Base-by-base conservation (phyloP, 1,140 invertebrate species). In the Diachasmimorpha longicaudata region DNA sequence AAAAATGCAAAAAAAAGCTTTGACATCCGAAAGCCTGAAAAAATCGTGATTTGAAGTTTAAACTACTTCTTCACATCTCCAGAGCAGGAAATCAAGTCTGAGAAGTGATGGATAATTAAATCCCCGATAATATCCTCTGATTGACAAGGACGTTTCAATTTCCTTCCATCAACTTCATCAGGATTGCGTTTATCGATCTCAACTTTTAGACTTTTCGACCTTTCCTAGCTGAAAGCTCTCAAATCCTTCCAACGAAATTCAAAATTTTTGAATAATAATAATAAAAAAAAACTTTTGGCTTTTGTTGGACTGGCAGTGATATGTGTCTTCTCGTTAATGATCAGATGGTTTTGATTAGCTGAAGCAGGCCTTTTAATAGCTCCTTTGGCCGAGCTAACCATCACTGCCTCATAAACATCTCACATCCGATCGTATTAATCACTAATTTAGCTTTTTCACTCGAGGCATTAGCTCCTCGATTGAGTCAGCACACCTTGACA, bases 121-220 rank as follows among this genome's bases (percentile, higher is more conserved):
- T 75, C 52, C 0, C 19, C 11, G 2, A 82, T 77, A 10, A 85
- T 6, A 5, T 79, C 39, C 4, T 78, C 75, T 6, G 72, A 70
- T 36, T 78, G 81, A 52, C 83, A 84, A 8, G 83, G 83, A 11
- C 84, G 19, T 5, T 21, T 44, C 0, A 82, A 58, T 19, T 44
- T 76, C 9, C 69, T 36, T 36, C 31, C 31, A 46, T 19, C 31
- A 23, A 25, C 25, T 11, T 55, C 36, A 55, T 14, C 44, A 42
- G 19, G 9, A 70, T 55, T 52, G 1, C 16, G 9, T 3, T 69
- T 66, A 14, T 73, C 63, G 46, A 78, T 52, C 68, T 74, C 21
- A 14, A 76, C 39, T 71, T 72, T 58, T 21, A 66, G 25, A 6
- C 31, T 42, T 36, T 68, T 67, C 14, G n/a, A n/a, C n/a, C n/a